Percentiles rank a stretch among this genome's conserved stretches.
Conservation (phyloP, 2,888 invertebrate genomes). For the Lycia hirtaria region DNA sequence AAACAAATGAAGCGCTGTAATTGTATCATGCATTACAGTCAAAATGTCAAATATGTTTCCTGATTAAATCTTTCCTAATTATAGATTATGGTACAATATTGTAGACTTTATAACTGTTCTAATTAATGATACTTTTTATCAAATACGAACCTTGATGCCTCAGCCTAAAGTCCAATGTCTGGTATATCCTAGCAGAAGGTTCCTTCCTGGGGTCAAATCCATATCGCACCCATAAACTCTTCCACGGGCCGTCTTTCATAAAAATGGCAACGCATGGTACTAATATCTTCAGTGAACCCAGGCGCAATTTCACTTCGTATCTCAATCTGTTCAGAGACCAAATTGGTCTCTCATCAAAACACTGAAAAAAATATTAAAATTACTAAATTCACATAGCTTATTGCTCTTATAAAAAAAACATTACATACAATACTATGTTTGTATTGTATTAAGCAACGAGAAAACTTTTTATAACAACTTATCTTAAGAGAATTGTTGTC, state of each 20-base stretch:
- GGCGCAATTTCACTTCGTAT: conserved; percentile 86
- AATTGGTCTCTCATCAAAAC: conserved; percentile 94
- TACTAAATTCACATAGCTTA: background rate
- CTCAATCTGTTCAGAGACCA: conserved; percentile 94
- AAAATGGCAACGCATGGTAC: conserved; percentile 94
- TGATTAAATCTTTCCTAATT: too few species aligned
- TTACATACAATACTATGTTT: too few species aligned
- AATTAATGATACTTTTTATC: background rate
- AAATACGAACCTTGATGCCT: conserved; percentile 84
- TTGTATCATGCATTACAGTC: too few species aligned
- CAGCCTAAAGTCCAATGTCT: conserved; percentile 94
- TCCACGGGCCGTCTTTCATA: conserved; percentile 96
- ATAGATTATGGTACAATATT: too few species aligned
- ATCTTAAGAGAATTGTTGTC: too few species aligned
- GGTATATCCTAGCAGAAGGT: conserved; percentile 91
- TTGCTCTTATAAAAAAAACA: too few species aligned
- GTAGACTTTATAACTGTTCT: background rate
- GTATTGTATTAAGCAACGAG: too few species aligned
- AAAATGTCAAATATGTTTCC: too few species aligned
- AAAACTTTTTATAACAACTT: too few species aligned
- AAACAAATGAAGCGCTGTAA: too few species aligned
- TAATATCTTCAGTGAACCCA: conserved; percentile 89
- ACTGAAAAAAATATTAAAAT: conserved; percentile 65
- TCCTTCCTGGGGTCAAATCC: conserved; percentile 97
- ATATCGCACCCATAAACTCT: conserved; percentile 94